These are phyloP conservation scores for Branchinecta sandiegonensis DNA, from an alignment of 2,888 invertebrate genomes.

Conservation along the genomic window DNA sequence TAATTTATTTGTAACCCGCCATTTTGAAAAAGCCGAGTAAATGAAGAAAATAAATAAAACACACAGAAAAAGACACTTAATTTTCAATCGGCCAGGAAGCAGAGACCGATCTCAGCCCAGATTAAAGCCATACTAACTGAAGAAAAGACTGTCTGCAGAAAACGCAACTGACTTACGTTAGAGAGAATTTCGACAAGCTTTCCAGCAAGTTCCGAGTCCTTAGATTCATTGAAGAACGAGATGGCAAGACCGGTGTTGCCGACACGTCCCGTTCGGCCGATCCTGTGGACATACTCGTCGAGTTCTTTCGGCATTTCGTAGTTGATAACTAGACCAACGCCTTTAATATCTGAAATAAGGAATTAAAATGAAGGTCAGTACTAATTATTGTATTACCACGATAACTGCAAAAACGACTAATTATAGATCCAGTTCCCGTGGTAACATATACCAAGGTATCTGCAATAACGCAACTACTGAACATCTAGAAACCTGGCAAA, in stretches of 20 bases:
- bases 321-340: conserved; percentile 47
- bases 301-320: conserved; percentile 38
- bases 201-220: conserved; percentile 46
- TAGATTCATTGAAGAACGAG: conserved; percentile 44
- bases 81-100: no score
- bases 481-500: no score
- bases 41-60: no score
- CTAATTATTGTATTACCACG: neutral
- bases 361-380: conserved; percentile 17
- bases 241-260: conserved; percentile 38
- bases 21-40: no score
- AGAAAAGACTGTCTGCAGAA: neutral
- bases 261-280: conserved; percentile 40
- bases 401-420: no score
- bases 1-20: no score
- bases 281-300: conserved; percentile 40
- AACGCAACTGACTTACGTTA: conserved; percentile 35
- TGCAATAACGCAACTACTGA: no score
- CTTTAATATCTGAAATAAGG: conserved; percentile 54
- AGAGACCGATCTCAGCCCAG: no score
- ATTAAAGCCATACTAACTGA: neutral
- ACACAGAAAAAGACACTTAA: no score
- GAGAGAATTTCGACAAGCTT: conserved; percentile 56
- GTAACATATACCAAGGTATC: no score
- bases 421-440: no score